Evolutionary conservation across 2,888 invertebrate genomes (phyloP), one percentile per base, ranked within the genome.

Genomic region (Homarus gammarus): DNA sequence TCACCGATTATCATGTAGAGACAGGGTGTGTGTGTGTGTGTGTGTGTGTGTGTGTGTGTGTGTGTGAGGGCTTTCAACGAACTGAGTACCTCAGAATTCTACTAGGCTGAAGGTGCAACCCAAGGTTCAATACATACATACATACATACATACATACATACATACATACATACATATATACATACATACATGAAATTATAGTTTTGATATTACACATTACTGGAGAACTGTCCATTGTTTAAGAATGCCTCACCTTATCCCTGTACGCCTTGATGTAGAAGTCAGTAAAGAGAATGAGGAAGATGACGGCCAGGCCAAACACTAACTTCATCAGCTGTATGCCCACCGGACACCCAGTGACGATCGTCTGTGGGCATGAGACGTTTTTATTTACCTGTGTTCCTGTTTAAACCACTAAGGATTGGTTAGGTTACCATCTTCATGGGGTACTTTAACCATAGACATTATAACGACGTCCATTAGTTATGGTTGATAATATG

Each of bases 261-360:
- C 40, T 73, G 77, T 88, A 84, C 18, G 88, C 88, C 8, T 88
- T 88, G 77, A 88, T 78, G 83, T 88, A 88, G 78, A 83, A 88
- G 36, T 88, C 88, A 22, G 77, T 83, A 51, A 88, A 88, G 77
- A 88, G 83, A 38, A 88, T 15, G 31, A 77, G 88, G 83, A 88
- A 88, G 44, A 88, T 79, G 64, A 83, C 64, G 36, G 88, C 83
- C 83, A 88, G 78, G 51, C 56, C 78, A 33, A 78, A 22, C 15
- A 86, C 61, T 5, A 78, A 49, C 36, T 70, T 64, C 70, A 86
- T 78, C 1, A 86, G 68, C n/a, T 78, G 86, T 8, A 36, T 22
- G n/a, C 78, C 78, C 5, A 77, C 86, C 1, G 61, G 51, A 31
- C 86, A 86, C 15, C 78, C 86, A 18, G 68, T 22, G 2, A 36